A percentile compares a stretch with the other conserved stretches of the same genome.
These are phyloP conservation scores for Ammodytes dubius DNA, from an alignment of 2,113 vertebrate genomes.

Conservation along the genomic window DNA sequence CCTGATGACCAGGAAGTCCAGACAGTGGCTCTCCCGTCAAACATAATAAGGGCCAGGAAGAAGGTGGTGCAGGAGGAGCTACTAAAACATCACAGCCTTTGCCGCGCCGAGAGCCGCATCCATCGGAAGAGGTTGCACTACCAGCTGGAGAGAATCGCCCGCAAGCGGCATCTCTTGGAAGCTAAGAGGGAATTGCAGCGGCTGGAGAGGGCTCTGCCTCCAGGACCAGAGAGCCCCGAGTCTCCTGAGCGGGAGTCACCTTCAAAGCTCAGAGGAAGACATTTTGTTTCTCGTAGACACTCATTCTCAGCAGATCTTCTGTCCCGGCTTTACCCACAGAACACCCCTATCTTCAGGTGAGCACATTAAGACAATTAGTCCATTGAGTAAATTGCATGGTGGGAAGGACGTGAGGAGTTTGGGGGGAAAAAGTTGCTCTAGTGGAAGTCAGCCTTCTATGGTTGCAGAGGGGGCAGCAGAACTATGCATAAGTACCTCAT, in stretches of 20 bases:
- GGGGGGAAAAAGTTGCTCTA: too few species aligned
- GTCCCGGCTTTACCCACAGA: conserved; percentile 84
- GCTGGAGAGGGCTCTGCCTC: conserved; percentile 82
- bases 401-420: background rate
- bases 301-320: conserved; percentile 84
- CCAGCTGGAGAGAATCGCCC: conserved; percentile 90
- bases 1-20: conserved; percentile 18
- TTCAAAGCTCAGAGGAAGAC: conserved; percentile 42
- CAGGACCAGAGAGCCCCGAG: conserved; percentile 66
- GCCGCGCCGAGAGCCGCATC: conserved; percentile 85
- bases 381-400: background rate
- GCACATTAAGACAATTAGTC: background rate
- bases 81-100: conserved; percentile 83
- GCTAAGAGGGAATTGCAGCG: conserved; percentile 89
- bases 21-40: conserved; percentile 18
- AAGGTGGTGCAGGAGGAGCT: conserved; percentile 88
- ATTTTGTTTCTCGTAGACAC: conserved; percentile 69
- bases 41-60: conserved; percentile 82
- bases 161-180: conserved; percentile 90
- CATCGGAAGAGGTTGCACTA: conserved; percentile 86
- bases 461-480: too few species aligned
- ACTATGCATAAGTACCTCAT: too few species aligned
- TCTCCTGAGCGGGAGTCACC: conserved; percentile 59
- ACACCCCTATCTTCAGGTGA: conserved; percentile 84
- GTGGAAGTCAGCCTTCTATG: too few species aligned